phyloP scores from a whole-genome alignment of 53 echinoderm and acorn worm species.

The Echinarachnius parma region DNA sequence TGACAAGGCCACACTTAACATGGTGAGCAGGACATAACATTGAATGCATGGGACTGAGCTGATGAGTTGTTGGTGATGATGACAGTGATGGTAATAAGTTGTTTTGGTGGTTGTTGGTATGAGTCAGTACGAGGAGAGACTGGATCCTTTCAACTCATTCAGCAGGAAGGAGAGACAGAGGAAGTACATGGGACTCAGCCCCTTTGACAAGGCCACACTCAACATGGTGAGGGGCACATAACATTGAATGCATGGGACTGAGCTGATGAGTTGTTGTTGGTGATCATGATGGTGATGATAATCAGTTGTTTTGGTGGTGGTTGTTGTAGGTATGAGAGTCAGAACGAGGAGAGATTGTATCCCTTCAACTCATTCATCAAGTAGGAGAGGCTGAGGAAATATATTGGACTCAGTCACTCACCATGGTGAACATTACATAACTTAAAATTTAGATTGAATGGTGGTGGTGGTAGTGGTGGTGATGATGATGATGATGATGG shows the following conservation, averaged over 20 bases:
- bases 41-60: too few species aligned
- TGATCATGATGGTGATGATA: too few species aligned
- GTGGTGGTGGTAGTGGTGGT: too few species aligned
- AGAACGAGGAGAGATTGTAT: too few species aligned
- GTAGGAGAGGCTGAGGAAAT: slow-evolving; percentile 85
- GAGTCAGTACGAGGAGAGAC: slow-evolving; percentile 87
- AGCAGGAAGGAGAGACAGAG: slow-evolving; percentile 84
- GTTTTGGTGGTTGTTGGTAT: neutral
- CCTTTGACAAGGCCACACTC: slow-evolving; percentile 97
- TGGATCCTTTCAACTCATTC: slow-evolving; percentile 97
- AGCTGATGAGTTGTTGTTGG: too few species aligned
- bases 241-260: too few species aligned
- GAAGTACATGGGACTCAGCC: slow-evolving; percentile 97
- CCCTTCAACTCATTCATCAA: slow-evolving; percentile 92
- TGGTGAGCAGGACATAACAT: too few species aligned
- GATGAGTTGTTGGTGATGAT: too few species aligned
- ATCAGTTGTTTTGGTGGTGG: too few species aligned
- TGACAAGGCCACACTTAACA: slow-evolving; percentile 96
- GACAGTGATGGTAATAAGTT: neutral
- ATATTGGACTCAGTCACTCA: slow-evolving; percentile 98
- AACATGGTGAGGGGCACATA: slow-evolving; percentile 94
- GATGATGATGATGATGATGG: too few species aligned
- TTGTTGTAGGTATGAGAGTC: too few species aligned
- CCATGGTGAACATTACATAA: slow-evolving; percentile 87
- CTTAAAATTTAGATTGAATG: too few species aligned